Evolutionary conservation across 2,113 vertebrate species (phyloP), one percentile per base, ranked within the genome.

Genomic region (Cavia aperea): DNA sequence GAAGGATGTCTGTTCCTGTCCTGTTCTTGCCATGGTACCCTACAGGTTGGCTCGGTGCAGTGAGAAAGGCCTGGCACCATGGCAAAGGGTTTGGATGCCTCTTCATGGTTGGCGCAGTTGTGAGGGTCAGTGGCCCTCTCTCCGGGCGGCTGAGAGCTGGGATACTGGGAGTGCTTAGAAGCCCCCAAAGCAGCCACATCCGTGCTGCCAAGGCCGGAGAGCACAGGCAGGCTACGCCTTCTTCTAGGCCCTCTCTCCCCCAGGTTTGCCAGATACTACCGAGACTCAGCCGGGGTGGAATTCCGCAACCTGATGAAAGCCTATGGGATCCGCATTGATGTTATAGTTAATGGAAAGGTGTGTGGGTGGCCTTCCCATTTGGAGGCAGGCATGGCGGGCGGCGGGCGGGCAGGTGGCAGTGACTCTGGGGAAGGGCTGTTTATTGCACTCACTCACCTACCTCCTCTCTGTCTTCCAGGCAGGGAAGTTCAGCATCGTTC

Each of bases 271-370:
- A 98, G 97, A 46, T 99, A 99, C 95, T 99, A 98, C 97, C 98
- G 96, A 95, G 98, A 99, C 75, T 82, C 96, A 43, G 92, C 96
- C 0, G 98, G 98, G 12, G 97, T 97, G 0, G 98, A 98, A 29
- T 98, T 97, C 96, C 97, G 99, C 68, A 99, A 98, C 0, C 97
- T 99, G 84, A 98, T 98, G 90, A 99, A 99, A 97, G 99, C 99
- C 0, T 99, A 98, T 0, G 99, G 99, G 15, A 99, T 99, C 97
- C 99, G 99, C 94, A 99, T 99, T n/a, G 98, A 99, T 23, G 98
- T 99, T 94, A 98, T 99, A 97, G 98, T 99, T 72, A 99, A 98
- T 0, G 99, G 99, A 94, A 97, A 99, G 99, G 99, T 99, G 89
- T 82, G 97, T 78, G 81, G 7, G 1, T 3, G 19, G 2, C 0